phyloP scores from a whole-genome alignment of 2,888 invertebrate genomes.

The Gymnocheta viridis region DNA sequence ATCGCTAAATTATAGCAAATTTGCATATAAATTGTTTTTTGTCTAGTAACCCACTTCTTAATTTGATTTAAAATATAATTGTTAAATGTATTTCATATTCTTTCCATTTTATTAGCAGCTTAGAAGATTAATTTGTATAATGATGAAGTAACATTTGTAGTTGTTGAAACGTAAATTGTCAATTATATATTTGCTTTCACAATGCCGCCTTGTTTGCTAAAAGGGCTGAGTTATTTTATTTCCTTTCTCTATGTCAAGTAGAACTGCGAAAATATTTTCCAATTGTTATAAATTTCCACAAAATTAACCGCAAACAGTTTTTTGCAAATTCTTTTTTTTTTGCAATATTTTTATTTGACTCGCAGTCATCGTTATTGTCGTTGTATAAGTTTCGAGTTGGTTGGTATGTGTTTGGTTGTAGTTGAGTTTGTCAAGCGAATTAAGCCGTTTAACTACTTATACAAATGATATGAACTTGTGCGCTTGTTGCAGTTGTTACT shows the following conservation, averaged over 20 bases:
- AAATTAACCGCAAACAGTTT: slow-evolving; percentile 60
- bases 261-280: slow-evolving; percentile 28
- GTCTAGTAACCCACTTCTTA: slow-evolving; percentile 11
- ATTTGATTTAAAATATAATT: not conserved
- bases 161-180: slow-evolving; percentile 28
- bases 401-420: not conserved
- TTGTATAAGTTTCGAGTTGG: not conserved
- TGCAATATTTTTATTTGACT: slow-evolving; percentile 2
- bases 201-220: slow-evolving; percentile 7
- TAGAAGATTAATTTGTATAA: slow-evolving; percentile 1
- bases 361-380: not conserved
- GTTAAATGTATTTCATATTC: not conserved
- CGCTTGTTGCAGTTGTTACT: slow-evolving; percentile 13
- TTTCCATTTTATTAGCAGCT: not conserved
- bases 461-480: slow-evolving; percentile 52
- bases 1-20: not conserved
- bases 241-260: not conserved
- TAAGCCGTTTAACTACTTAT: slow-evolving; percentile 61
- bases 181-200: slow-evolving; percentile 41
- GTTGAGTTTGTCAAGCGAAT: slow-evolving; percentile 42
- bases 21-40: not conserved
- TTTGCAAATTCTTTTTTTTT: not conserved
- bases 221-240: not conserved
- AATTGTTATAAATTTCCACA: slow-evolving; percentile 58
- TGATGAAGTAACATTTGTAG: not conserved